Percentiles rank a stretch among this genome's conserved stretches.
phyloP scores from a whole-genome alignment of 2,113 vertebrate genomes.

The Jacana jacana region DNA sequence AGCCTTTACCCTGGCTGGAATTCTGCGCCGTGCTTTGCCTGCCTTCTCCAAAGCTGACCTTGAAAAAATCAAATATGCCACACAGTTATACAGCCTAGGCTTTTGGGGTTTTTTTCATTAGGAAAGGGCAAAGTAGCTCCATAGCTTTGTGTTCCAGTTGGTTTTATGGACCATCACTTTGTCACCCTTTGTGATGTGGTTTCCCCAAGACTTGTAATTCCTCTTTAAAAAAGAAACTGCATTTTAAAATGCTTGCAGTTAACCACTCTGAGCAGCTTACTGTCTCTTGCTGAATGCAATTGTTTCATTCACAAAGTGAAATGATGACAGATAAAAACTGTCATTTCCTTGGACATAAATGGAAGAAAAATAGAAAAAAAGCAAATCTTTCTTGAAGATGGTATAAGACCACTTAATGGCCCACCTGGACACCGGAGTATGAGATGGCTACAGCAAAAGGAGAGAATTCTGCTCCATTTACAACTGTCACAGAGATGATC shows the following conservation, averaged over 20 bases:
- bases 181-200: background rate
- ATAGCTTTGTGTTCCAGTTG: background rate
- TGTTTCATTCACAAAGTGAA: background rate
- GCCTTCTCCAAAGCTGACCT: background rate
- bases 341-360: background rate
- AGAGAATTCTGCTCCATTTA: background rate
- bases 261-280: background rate
- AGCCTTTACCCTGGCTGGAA: background rate
- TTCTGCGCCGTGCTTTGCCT: background rate
- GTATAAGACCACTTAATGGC: background rate
- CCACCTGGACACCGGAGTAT: background rate
- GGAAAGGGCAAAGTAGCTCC: background rate
- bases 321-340: background rate
- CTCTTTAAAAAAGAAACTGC: background rate
- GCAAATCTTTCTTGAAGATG: background rate
- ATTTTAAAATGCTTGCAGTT: background rate
- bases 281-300: background rate
- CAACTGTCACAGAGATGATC: background rate
- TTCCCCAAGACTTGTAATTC: background rate
- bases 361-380: background rate
- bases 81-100: background rate
- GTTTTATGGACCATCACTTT: background rate
- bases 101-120: background rate
- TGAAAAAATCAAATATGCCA: background rate
- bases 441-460: background rate